phyloP scores from a whole-genome alignment of 2,113 vertebrate species.

The Protobothrops flavoviridis region DNA sequence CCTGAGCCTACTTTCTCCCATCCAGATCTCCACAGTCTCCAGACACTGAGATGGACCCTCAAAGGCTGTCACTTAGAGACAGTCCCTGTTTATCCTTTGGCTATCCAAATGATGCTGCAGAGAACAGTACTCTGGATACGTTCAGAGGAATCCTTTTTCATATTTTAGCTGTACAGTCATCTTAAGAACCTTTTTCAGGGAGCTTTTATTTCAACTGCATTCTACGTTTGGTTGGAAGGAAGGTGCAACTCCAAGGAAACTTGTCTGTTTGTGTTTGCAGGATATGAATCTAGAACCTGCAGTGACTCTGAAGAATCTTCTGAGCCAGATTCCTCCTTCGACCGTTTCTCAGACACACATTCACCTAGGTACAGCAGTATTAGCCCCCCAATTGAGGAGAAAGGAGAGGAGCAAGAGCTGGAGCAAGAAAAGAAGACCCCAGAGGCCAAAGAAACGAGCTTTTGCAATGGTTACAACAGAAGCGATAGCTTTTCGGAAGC shows the following conservation, averaged over 20 bases:
- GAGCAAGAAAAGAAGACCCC: neutral
- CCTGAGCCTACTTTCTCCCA: neutral
- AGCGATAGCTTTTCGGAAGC: conserved; percentile 77
- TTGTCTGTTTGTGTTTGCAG: conserved; percentile 61
- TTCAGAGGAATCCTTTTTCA: neutral
- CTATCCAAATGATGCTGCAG: neutral
- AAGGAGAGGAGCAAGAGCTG: conserved; percentile 58
- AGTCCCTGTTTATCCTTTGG: neutral
- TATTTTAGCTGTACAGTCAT: neutral
- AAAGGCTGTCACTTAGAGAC: neutral
- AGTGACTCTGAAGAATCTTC: conserved; percentile 92
- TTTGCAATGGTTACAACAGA: conserved; percentile 15
- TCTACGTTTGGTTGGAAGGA: neutral
- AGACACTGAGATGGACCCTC: neutral
- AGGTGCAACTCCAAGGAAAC: neutral
- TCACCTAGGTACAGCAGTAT: conserved; percentile 53
- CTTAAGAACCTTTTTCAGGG: neutral
- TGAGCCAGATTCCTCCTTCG: conserved; percentile 79
- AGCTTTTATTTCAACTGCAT: neutral
- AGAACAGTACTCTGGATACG: neutral
- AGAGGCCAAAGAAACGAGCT: neutral
- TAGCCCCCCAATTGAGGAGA: conserved; percentile 55
- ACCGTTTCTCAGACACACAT: conserved; percentile 61
- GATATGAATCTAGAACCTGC: conserved; percentile 87
- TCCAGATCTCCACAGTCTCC: neutral